Evolutionary conservation across 2,888 invertebrate genomes (phyloP), one percentile per base, ranked within the genome.

Genomic region (Heliconius charithonia): DNA sequence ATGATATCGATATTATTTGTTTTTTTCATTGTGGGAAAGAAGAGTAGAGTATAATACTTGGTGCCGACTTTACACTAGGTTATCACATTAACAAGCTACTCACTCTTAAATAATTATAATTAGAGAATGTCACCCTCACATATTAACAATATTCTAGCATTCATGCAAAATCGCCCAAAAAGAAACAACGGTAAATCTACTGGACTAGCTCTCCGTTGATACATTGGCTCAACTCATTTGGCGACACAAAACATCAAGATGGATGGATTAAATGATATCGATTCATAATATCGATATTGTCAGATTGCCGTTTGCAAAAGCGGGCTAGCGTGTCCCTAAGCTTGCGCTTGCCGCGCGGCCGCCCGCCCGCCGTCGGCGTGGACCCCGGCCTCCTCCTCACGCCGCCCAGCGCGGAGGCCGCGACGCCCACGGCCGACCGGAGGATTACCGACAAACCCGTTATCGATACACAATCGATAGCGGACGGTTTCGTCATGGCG

Each of bases 281-380:
- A 82, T 83, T 83, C 82, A 81, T 67, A 74, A 76, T 81, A 82
- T 83, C 88, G 87, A 85, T 86, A 83, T 88, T 88, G 84, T 91
- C 92, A 95, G 95, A 95, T 95, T 95, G 95, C 91, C 94, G 95
- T 85, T 87, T 95, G 84, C 91, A 89, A 88, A 95, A 95, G 91
- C 89, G 89, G 83, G 87, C 93, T 85, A 95, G 92, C 84, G 94
- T 91, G 7, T 92, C 95, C 80, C 90, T 95, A 79, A 92, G 91
- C 81, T 84, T 92, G 83, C 92, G 93, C 0, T 82, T 95, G 83
- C 94, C 95, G 29, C 92, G 95, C 71, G 93, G 93, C 62, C 91
- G 92, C 0, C 94, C 95, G 80, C 92, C 95, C 16, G 90, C 90
- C 63, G 90, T 93, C 73, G 94, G 92, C 81, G 83, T 95, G 81